Percentiles rank a stretch among this genome's conserved stretches.
phyloP scores from a whole-genome alignment of 2,113 vertebrate genomes.

The Chamaea fasciata region DNA sequence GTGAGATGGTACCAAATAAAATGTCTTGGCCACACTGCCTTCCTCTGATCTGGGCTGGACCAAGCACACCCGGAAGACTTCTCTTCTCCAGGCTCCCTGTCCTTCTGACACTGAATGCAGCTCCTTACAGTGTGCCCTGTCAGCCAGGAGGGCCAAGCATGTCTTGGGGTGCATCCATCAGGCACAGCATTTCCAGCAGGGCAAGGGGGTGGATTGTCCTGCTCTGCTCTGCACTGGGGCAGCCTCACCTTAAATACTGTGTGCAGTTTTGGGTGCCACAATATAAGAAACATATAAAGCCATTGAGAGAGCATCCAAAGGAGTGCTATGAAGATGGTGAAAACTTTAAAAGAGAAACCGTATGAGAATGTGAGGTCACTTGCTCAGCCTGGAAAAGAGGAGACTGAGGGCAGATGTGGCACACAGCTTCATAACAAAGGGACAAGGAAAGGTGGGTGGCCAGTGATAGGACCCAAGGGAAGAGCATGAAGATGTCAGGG shows the following conservation, averaged over 20 bases:
- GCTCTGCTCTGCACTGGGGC: not conserved
- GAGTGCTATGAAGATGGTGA: not conserved
- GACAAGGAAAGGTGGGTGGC: not conserved
- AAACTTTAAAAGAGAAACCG: not conserved
- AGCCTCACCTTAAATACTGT: fast-evolving
- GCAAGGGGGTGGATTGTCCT: not conserved
- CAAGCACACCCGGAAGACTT: not conserved
- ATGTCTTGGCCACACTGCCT: not conserved
- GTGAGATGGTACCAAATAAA: not conserved
- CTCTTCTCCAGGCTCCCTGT: not conserved
- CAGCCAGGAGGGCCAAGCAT: fast-evolving
- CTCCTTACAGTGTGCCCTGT: not conserved
- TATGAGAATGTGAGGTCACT: not conserved
- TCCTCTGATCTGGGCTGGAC: not conserved
- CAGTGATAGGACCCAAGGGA: not conserved
- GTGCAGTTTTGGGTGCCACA: not conserved
- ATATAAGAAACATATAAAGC: not conserved
- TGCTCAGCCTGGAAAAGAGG: not conserved
- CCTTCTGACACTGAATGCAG: not conserved
- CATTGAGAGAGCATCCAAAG: not conserved
- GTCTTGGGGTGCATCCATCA: not conserved
- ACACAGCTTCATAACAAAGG: not conserved
- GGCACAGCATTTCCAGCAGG: fast-evolving
- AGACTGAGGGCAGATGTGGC: fast-evolving
- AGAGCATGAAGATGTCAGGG: not conserved